A percentile compares a stretch with the other conserved stretches of the same genome.
These are phyloP conservation scores for Zaprionus taronus DNA, from an alignment of 1,140 invertebrate species.

Conservation along the genomic window DNA sequence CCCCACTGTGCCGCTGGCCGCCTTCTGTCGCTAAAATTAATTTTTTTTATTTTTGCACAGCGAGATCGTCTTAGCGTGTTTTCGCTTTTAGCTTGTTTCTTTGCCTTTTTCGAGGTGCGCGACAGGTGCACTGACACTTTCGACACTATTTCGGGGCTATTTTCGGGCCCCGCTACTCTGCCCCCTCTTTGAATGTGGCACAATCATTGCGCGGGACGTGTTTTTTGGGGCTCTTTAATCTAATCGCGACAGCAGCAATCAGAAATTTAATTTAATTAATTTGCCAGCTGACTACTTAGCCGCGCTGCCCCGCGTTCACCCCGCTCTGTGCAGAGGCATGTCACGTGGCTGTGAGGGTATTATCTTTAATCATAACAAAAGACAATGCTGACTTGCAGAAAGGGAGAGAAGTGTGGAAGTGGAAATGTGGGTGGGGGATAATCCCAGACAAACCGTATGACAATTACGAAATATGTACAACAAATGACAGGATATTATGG, in stretches of 20 bases:
- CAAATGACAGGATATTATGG: conserved; percentile 30
- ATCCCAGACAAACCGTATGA: conserved; percentile 10
- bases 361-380: conserved; percentile 21
- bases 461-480: conserved; percentile 8
- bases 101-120: conserved; percentile 24
- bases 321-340: background rate
- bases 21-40: conserved; percentile 49
- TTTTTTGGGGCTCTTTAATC: conserved; percentile 26
- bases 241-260: conserved; percentile 39
- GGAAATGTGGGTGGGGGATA: conserved; percentile 8
- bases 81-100: background rate
- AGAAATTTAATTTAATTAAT: conserved; percentile 51
- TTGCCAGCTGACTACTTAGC: conserved; percentile 9
- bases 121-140: conserved; percentile 36
- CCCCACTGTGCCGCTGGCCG: conserved; percentile 50
- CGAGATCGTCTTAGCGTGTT: background rate
- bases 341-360: conserved; percentile 29
- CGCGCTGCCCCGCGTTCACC: background rate
- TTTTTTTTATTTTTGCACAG: conserved; percentile 40
- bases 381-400: conserved; percentile 17
- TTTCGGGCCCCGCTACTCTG: background rate
- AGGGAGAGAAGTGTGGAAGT: background rate
- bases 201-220: conserved; percentile 8
- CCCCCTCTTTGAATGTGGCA: background rate
- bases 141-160: background rate